phyloP scores from a whole-genome alignment of 2,888 invertebrate genomes.

The Metellina segmentata region DNA sequence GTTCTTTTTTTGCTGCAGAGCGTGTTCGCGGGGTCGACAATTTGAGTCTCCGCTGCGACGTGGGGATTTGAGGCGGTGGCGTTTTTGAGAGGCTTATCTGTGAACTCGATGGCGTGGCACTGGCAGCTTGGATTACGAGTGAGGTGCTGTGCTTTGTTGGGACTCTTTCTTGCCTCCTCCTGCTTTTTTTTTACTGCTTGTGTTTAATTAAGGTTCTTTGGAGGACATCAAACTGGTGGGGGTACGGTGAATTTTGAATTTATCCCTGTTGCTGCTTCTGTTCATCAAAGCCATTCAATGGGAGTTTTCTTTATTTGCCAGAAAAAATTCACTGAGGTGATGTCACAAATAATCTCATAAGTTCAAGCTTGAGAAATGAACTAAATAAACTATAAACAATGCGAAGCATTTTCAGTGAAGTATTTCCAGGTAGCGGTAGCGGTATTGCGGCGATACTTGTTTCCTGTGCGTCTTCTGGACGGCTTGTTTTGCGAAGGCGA shows the following conservation, averaged over 20 bases:
- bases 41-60: constrained; percentile 3
- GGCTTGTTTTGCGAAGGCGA: too few relatives aligned
- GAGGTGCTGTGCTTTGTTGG: not conserved
- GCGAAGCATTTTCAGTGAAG: too few relatives aligned
- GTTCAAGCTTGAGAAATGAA: too few relatives aligned
- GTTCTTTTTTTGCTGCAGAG: not conserved
- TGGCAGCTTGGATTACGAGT: constrained; percentile 33
- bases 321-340: too few relatives aligned
- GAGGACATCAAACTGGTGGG: not conserved
- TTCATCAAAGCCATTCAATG: not conserved
- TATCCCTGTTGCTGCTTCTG: not conserved
- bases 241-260: not conserved
- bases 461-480: too few relatives aligned
- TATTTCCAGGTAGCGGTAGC: too few relatives aligned
- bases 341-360: too few relatives aligned
- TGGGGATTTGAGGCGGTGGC: constrained; percentile 8
- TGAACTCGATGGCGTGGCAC: not conserved
- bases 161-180: not conserved
- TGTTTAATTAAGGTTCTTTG: not conserved
- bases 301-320: not conserved
- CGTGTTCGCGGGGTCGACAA: not conserved
- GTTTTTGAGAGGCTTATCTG: constrained; percentile 27
- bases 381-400: too few relatives aligned
- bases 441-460: too few relatives aligned
- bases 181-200: not conserved